phyloP scores from a whole-genome alignment of 1,140 invertebrate genomes.

The Aphidius gifuensis region DNA sequence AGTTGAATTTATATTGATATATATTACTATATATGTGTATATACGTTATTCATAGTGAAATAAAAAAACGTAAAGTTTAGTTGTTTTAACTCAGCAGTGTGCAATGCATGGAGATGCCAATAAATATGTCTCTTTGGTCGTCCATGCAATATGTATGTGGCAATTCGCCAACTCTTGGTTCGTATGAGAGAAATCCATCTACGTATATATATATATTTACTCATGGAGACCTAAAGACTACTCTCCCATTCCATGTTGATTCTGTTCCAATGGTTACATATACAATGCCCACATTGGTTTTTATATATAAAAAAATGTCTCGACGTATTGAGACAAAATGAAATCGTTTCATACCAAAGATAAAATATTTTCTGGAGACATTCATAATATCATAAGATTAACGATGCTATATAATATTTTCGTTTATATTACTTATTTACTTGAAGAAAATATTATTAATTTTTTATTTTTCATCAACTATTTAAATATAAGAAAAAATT shows the following conservation, averaged over 20 bases:
- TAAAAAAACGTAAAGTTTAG: background rate
- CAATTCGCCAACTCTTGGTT: constrained; percentile 23
- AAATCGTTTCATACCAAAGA: constrained; percentile 4
- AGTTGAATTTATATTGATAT: no score
- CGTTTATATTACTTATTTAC: background rate
- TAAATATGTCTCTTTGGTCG: constrained; percentile 25
- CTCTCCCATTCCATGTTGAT: no score
- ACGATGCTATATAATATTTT: no score
- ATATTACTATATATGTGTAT: background rate
- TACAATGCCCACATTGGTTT: no score
- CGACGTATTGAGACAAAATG: constrained; percentile 22
- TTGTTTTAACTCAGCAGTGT: constrained; percentile 19
- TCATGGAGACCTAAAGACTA: no score
- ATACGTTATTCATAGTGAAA: constrained; percentile 18
- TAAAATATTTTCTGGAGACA: background rate
- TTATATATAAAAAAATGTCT: constrained; percentile 12
- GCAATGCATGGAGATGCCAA: constrained; percentile 24
- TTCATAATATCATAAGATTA: no score
- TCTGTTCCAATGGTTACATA: no score
- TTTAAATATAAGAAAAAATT: constrained; percentile 5
- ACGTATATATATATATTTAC: no score
- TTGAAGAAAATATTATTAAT: constrained; percentile 14
- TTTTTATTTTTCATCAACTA: no score
- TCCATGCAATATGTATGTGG: constrained; percentile 28
- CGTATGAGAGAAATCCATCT: constrained; percentile 1